phyloP scores from a whole-genome alignment of 2,888 invertebrate species.

The Chloroclystis v-ata region DNA sequence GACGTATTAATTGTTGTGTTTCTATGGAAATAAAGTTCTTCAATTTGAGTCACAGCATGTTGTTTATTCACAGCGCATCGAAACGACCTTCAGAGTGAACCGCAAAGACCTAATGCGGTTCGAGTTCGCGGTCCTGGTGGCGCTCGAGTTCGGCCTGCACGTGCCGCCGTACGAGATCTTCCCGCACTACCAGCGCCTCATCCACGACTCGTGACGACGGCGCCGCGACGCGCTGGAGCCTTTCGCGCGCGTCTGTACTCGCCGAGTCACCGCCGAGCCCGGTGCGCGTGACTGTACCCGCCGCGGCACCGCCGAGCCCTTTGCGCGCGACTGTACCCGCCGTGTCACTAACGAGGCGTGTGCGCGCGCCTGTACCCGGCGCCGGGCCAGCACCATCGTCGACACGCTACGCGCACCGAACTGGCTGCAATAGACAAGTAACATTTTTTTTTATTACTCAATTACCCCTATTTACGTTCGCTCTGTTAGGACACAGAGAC shows the following conservation, averaged over 20 bases:
- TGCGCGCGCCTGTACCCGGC: constrained; percentile 39
- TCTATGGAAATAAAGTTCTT: too few relatives aligned
- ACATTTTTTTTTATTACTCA: too few relatives aligned
- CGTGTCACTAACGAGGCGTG: too few relatives aligned
- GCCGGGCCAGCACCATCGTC: constrained; percentile 55
- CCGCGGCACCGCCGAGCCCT: constrained; percentile 58
- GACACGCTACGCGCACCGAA: constrained; percentile 50
- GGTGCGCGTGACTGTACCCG: constrained; percentile 40
- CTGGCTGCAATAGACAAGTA: constrained; percentile 40
- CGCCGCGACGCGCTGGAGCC: constrained; percentile 51
- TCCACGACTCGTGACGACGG: constrained; percentile 91
- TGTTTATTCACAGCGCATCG: constrained; percentile 83
- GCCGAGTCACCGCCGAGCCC: constrained; percentile 50
- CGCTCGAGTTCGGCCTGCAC: constrained; percentile 95
- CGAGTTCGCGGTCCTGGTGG: constrained; percentile 96
- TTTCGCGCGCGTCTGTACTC: constrained; percentile 37
- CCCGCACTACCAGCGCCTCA: constrained; percentile 95
- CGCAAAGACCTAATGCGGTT: constrained; percentile 93
- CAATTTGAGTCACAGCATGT: too few relatives aligned
- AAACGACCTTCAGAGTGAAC: constrained; percentile 92
- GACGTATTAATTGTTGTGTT: too few relatives aligned
- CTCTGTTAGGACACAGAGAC: too few relatives aligned
- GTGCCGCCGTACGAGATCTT: constrained; percentile 94
- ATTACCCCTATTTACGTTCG: too few relatives aligned
- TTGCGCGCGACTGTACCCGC: too few relatives aligned